Evolutionary conservation across 2,113 vertebrate genomes (phyloP), one percentile per base, ranked within the genome.

Genomic region (Chiloscyllium plagiosum): DNA sequence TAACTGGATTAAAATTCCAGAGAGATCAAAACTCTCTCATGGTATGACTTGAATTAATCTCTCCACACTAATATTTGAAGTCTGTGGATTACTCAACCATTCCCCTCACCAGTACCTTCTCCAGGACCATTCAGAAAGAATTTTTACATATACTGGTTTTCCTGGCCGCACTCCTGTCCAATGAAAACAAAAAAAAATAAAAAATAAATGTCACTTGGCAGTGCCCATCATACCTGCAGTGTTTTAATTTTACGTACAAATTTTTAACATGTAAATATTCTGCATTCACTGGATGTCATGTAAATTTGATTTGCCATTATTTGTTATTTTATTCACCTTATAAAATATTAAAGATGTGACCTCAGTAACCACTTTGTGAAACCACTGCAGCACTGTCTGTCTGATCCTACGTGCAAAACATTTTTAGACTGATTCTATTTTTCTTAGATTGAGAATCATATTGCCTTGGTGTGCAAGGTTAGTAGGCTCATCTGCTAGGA

Each of bases 391-490:
- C 66, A 37, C 33, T 22, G 37, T 93, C 89, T 66, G 33, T 61
- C 66, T 93, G 89, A 93, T 66, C n/a, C 61, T 17, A 8, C 37
- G 61, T 92, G 61, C n/a, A 65, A 33, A 83, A n/a, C 89, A 68
- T 93, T 93, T 93, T 37, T 93, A 61, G 12, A 19, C 52, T 61
- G 87, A 61, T 52, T 90, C 87, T 90, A 26, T n/a, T 90, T 90
- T 33, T 90, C 52, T 90, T 90, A 61, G 26, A 61, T 37, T 93
- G 56, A 37, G 33, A 93, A 93, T n/a, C 37, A 66, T 17, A 66
- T 66, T 93, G 89, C 19, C 89, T 93, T 68, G 4, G 52, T 20
- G 56, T 92, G 29, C 56, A 37, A 52, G 89, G n/a, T 66, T 89
- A 10, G 26, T 33, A 17, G 87, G 19, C 19, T 66, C 33, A 37